Conservation (phyloP, 2,888 invertebrate genomes). For the Willowsia nigromaculata region DNA sequence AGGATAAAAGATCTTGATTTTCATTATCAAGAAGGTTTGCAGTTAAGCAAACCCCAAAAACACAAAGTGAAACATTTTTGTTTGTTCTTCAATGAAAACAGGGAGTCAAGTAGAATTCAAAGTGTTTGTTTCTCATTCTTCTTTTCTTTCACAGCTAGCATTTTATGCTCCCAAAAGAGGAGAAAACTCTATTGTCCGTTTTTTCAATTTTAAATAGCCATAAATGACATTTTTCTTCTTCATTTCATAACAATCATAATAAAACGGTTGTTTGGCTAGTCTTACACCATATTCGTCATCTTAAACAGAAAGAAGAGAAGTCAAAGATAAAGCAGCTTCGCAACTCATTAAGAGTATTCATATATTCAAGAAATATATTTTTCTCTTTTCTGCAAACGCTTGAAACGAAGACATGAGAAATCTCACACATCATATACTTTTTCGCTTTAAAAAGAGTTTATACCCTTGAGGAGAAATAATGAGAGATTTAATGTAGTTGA, state of each 20-base stretch:
- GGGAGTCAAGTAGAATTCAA: background rate
- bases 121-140: background rate
- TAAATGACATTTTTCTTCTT: background rate
- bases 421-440: background rate
- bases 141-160: background rate
- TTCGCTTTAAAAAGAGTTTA: background rate
- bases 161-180: background rate
- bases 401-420: background rate
- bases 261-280: conserved; percentile 10
- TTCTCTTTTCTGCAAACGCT: background rate
- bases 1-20: background rate
- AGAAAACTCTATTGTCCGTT: background rate
- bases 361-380: background rate
- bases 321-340: background rate
- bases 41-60: background rate
- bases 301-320: background rate
- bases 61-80: background rate
- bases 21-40: background rate
- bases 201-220: conserved; percentile 8
- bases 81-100: background rate
- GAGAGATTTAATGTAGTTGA: background rate
- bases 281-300: background rate
- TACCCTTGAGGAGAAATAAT: conserved; percentile 4
- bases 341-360: conserved; percentile 23
- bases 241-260: conserved; percentile 29